Evolutionary conservation across 1,140 invertebrate species (phyloP), one percentile per base, ranked within the genome.

Genomic region (Cherax quadricarinatus): DNA sequence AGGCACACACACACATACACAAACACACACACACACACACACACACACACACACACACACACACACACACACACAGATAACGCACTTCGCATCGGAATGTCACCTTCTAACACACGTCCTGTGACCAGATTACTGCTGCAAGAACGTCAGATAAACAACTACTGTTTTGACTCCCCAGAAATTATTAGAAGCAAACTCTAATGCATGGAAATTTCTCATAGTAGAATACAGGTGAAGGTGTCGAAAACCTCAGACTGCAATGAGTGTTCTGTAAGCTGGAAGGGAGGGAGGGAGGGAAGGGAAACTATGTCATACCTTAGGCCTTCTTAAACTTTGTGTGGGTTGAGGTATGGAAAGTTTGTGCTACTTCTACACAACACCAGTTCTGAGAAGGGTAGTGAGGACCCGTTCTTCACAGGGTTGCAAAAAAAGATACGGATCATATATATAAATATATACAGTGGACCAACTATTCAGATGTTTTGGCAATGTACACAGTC

Each of bases 361-460:
- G 48, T 81, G 48, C 79, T 41, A 48, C 79, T 81, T 51, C 16
- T 4, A 51, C 79, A 81, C 79, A 81, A 12, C 48, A 49, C 18
- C 14, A 81, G 18, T 30, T 51, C 41, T 51, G 48, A 81, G 48
- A 81, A 51, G 51, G 51, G 48, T 81, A 1, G 79, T 81, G 79
- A 30, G 70, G 1, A 75, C 70, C 70, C 70, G 24, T 30, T 75
- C 70, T 75, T 75, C 1, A 81, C 51, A 81, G 18, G 51, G 51
- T 7, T 53, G 18, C 48, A 81, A 62, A 53, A 6, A 84, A 6
- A 12, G 7, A n/a, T 84, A 16, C 24, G 53, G 82, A 48, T 62
- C 16, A 41, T 41, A 60, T 84, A 80, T 80, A 80, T 84, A 80
- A 30, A 80, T 80, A 80, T 80, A 84, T 60, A 84, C 53, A 84